Base-by-base conservation (phyloP, 2,797 vertebrate species). In the Rhabdomys pumilio region DNA sequence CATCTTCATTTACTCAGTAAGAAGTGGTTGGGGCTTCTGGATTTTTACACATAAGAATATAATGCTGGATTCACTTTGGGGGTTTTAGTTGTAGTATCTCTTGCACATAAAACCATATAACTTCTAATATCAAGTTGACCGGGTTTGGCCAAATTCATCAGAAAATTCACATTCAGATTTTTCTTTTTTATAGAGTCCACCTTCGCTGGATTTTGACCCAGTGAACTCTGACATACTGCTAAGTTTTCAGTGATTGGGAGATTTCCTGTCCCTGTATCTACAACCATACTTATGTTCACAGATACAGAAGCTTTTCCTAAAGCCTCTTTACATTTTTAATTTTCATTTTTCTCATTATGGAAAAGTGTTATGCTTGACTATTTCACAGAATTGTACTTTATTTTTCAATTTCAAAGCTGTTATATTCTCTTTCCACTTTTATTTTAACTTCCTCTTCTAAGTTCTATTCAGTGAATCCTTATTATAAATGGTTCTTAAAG, bases 371-470 rank as follows among this genome's bases (percentile, higher is more conserved):
- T 69, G 13, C 47, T 90, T 77, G 14, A 79, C 24, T 82, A 14
- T 63, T 95, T 92, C 34, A 84, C 3, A 65, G 34, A 87, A 86
- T 47, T 3, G 8, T 29, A 53, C 61, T n/a, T 86, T 73, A 24
- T 44, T 94, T 84, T 75, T 61, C n/a, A 87, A 50, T 87, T 91
- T 93, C 22, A 65, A 87, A 90, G 72, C 34, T 84, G 13, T 44
- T 57, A 92, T 85, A 92, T 89, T 87, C 10, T 76, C 4, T 26
- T 82, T 91, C 24, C 26, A 72, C 59, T 77, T 88, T 77, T 44
- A 10, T 82, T 89, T 91, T 76, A 92, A 81, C 34, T 73, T 96
- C 20, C 1, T 91, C 22, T 82, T 29, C 87, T 59, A 90, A 94
- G 31, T 96, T 87, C 34, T 26, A 61, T 34, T 95, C 17, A 79